Conservation (phyloP, 2,888 invertebrate genomes). For the Ennomos quercinarius region DNA sequence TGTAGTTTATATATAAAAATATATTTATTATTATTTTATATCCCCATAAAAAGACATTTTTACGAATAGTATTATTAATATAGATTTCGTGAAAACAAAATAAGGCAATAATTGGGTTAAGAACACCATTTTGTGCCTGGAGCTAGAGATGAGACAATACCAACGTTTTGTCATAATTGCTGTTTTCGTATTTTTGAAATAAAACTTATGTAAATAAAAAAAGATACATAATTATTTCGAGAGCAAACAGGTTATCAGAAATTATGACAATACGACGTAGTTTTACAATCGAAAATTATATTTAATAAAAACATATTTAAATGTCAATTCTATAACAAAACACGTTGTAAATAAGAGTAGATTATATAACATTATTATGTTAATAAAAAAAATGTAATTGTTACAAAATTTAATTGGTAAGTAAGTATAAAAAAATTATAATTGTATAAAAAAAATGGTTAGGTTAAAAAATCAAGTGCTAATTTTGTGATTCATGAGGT, state of each 20-base stretch:
- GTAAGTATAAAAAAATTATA: slow-evolving; percentile 54
- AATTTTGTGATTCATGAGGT: slow-evolving; percentile 81
- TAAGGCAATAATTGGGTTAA: slow-evolving; percentile 81
- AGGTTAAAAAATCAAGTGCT: slow-evolving; percentile 73
- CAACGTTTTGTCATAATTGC: slow-evolving; percentile 57
- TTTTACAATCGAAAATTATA: slow-evolving; percentile 59
- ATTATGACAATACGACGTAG: slow-evolving; percentile 54
- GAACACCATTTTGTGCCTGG: slow-evolving; percentile 82
- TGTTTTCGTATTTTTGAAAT: slow-evolving; percentile 37
- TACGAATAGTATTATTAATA: slow-evolving; percentile 85
- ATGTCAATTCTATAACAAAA: slow-evolving; percentile 80
- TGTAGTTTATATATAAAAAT: slow-evolving; percentile 71
- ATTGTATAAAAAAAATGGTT: slow-evolving; percentile 64
- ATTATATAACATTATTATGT: slow-evolving; percentile 69
- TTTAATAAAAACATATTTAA: slow-evolving; percentile 67
- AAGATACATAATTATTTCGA: slow-evolving; percentile 15
- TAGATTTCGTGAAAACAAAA: slow-evolving; percentile 73
- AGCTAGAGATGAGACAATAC: slow-evolving; percentile 74
- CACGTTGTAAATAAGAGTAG: slow-evolving; percentile 80
- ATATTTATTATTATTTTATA: slow-evolving; percentile 69
- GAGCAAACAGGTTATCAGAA: slow-evolving; percentile 51
- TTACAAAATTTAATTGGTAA: slow-evolving; percentile 66
- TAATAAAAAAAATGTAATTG: slow-evolving; percentile 67
- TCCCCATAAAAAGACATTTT: slow-evolving; percentile 83
- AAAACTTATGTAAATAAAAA: slow-evolving; percentile 25